Evolutionary conservation across 35 echinoderm and acorn worm genomes (phyloP), one percentile per base, ranked within the genome.

Genomic region (Lytechinus pictus): DNA sequence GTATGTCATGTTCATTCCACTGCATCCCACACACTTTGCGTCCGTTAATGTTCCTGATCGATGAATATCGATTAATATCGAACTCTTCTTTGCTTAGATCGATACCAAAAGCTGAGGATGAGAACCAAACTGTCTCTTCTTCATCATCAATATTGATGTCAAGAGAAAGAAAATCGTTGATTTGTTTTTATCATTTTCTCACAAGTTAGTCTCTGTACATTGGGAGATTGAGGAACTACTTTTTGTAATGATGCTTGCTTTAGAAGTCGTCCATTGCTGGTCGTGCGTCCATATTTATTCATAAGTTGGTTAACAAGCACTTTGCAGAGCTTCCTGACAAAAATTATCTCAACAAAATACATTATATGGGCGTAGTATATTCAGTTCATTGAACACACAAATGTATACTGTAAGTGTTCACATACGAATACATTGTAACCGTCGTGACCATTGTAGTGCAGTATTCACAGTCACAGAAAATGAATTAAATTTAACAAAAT

Each of bases 141-240:
- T 24, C 66, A 24, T 79, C 66, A 79, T 79, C 66, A 79, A 79
- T 79, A 79, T 79, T 79, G 66, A 79, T 79, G 66, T 24, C 66
- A 79, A 24, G 66, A 79, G 66, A 79, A 79, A 79, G 66, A 79
- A 79, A 79, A 79, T 79, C 66, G 66, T 79, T 79, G 66, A 79
- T 79, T 79, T 79, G 66, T 79, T 27, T 79, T 79, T 79, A 79
- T 79, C 66, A 16, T 4, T 4, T 24, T 24, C 16, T 79, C 66
- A 79, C 66, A 79, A 19, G 66, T 24, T 79, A 79, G 66, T 16
- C 19, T 24, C 66, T 79, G n/a, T 79, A 4, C n/a, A 79, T 16
- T 79, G n/a, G 19, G 8, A 79, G 21, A 24, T 79, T 8, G 21
- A 79, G n/a, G 19, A 71, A 71, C 61, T 14, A 79, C 14, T 44